Conservation (phyloP, 2,888 invertebrate species). For the Harpalus rufipes region DNA sequence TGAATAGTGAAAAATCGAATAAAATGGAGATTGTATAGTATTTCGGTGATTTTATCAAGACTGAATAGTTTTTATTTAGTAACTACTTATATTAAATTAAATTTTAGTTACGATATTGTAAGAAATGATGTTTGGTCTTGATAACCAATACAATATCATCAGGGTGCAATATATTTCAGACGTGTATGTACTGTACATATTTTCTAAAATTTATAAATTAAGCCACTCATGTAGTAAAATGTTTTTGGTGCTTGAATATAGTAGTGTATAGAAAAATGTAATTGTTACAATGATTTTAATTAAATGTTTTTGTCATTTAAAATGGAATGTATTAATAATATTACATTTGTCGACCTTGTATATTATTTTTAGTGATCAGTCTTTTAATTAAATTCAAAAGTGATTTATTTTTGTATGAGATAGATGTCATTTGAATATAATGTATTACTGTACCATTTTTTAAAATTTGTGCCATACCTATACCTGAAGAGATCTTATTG, state of each 20-base stretch:
- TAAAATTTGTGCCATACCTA: constrained; percentile 51
- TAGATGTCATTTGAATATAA: constrained; percentile 13
- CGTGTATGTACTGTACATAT: not conserved
- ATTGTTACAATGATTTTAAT: constrained; percentile 13
- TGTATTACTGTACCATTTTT: constrained; percentile 4
- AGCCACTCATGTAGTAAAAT: constrained; percentile 28
- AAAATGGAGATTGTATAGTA: constrained; percentile 77
- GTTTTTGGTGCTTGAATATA: constrained; percentile 35
- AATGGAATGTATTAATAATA: constrained; percentile 21
- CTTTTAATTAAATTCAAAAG: constrained; percentile 7
- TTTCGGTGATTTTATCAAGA: constrained; percentile 56
- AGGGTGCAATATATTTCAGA: constrained; percentile 48
- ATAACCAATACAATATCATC: constrained; percentile 42
- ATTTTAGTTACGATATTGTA: not conserved
- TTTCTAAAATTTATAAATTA: constrained; percentile 21
- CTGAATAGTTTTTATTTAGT: constrained; percentile 53
- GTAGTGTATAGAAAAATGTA: constrained; percentile 19
- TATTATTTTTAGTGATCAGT: not conserved
- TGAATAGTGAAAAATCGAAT: constrained; percentile 72
- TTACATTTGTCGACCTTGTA: constrained; percentile 16
- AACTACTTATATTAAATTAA: constrained; percentile 15
- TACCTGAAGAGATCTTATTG: constrained; percentile 30
- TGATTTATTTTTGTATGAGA: constrained; percentile 17
- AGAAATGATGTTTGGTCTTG: constrained; percentile 45
- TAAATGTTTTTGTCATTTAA: constrained; percentile 9